These are phyloP conservation scores for Machimus rusticus DNA, from an alignment of 2,888 invertebrate species.

Conservation along the genomic window DNA sequence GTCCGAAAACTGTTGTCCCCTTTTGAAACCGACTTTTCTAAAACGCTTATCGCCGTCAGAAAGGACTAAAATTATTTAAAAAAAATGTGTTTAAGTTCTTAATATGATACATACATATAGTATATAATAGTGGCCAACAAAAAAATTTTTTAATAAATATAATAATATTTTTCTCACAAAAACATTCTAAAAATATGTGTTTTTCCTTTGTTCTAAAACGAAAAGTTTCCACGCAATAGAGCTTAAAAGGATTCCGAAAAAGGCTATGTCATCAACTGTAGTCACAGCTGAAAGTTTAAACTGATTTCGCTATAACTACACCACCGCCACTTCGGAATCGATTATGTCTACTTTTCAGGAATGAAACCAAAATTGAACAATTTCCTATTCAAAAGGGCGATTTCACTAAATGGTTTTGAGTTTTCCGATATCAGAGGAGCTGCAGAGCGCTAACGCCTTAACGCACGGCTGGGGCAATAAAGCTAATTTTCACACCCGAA, in stretches of 20 bases:
- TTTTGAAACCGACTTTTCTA: too few relatives aligned
- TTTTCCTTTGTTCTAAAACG: too few relatives aligned
- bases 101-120: too few relatives aligned
- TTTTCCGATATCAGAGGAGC: not conserved
- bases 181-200: too few relatives aligned
- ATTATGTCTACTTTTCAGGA: not conserved
- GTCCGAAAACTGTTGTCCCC: too few relatives aligned
- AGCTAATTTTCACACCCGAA: conserved; percentile 28
- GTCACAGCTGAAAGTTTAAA: not conserved
- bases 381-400: not conserved
- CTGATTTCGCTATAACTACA: not conserved
- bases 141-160: too few relatives aligned
- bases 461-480: not conserved
- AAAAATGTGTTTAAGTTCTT: too few relatives aligned
- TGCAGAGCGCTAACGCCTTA: not conserved
- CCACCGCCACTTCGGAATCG: not conserved
- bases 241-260: not conserved
- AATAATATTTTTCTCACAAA: too few relatives aligned
- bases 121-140: too few relatives aligned
- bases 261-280: not conserved
- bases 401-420: not conserved
- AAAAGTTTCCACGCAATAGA: too few relatives aligned
- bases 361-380: not conserved
- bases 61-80: too few relatives aligned
- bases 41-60: too few relatives aligned